Evolutionary conservation across 2,888 invertebrate species (phyloP).

Genomic region (Metallyticus violacea): DNA sequence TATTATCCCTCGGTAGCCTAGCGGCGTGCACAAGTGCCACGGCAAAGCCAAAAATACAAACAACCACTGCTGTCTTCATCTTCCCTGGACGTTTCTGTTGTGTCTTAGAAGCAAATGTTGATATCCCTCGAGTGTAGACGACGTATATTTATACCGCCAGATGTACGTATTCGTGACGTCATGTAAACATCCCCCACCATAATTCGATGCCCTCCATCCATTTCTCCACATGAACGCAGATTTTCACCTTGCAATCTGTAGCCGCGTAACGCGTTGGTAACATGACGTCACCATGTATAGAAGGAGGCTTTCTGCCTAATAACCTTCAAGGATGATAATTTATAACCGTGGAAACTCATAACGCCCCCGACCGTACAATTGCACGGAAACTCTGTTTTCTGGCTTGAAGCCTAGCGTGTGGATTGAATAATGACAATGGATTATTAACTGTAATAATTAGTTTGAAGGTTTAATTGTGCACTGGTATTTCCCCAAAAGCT

Average conservation of each 20-base stretch:
- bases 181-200: not conserved
- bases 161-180: not conserved
- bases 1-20: slow-evolving; percentile 40
- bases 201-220: not conserved
- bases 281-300: not conserved
- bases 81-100: not conserved
- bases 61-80: slow-evolving; percentile 22
- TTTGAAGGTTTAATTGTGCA: too few relatives aligned
- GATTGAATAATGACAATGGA: not conserved
- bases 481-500: not conserved
- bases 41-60: not conserved
- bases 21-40: slow-evolving; percentile 16
- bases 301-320: not conserved
- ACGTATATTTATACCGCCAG: not conserved
- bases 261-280: not conserved
- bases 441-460: not conserved
- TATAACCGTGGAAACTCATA: not conserved
- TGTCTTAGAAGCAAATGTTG: not conserved
- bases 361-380: too few relatives aligned
- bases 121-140: not conserved
- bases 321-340: not conserved
- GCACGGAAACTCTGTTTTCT: not conserved
- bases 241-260: not conserved
- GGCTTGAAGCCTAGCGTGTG: not conserved
- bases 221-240: not conserved